A percentile compares a stretch with the other conserved stretches of the same genome.
These are phyloP conservation scores for Piprites chloris DNA, from an alignment of 2,113 vertebrate species.

Conservation along the genomic window DNA sequence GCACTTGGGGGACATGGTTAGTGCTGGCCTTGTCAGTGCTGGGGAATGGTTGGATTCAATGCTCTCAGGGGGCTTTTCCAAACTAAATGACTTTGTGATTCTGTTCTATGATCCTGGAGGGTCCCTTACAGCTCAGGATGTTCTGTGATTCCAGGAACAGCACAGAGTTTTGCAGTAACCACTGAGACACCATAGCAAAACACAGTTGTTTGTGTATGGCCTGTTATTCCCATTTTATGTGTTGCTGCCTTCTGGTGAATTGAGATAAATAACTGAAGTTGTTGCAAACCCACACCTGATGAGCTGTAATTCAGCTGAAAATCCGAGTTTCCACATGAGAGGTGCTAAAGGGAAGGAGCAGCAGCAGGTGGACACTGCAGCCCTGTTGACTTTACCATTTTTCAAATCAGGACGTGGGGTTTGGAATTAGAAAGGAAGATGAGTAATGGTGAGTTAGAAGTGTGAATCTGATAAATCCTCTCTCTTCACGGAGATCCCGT, in stretches of 20 bases:
- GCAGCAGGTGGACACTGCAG: not conserved
- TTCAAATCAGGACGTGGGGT: not conserved
- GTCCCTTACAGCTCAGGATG: not conserved
- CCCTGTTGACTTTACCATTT: not conserved
- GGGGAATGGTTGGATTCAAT: rapidly evolving
- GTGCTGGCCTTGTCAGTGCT: not conserved
- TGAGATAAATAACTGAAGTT: not conserved
- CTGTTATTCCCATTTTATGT: not conserved
- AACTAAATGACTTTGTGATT: rapidly evolving
- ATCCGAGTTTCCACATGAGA: not conserved
- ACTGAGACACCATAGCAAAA: rapidly evolving
- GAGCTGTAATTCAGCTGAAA: not conserved
- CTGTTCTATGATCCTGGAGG: too few species aligned
- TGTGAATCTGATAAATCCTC: not conserved
- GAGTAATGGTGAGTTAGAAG: not conserved
- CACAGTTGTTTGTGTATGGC: rapidly evolving
- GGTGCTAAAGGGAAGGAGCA: not conserved
- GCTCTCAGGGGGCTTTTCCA: not conserved
- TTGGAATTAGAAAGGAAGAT: not conserved
- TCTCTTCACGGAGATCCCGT: not conserved
- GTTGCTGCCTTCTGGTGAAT: not conserved
- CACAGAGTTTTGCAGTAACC: not conserved
- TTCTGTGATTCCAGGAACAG: not conserved
- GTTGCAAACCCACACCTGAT: not conserved
- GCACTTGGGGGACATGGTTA: rapidly evolving